These are phyloP conservation scores for Choristoneura fumiferana DNA, from an alignment of 1,140 invertebrate species.

Conservation along the genomic window DNA sequence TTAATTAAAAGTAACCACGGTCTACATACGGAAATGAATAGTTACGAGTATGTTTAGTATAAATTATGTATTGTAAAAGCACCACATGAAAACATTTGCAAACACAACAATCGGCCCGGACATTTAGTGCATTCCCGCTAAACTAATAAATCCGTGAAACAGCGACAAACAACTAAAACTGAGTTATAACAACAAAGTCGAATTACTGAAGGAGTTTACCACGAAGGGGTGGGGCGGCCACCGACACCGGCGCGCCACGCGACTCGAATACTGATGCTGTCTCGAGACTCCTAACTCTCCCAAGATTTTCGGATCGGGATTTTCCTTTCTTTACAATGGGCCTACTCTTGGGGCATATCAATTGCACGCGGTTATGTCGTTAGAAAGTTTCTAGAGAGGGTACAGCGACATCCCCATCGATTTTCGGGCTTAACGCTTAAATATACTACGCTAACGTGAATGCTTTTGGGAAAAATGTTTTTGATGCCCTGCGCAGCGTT, in stretches of 20 bases:
- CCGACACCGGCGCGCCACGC: constrained; percentile 60
- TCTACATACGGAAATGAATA: no score
- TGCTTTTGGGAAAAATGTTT: background rate
- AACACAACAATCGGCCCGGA: constrained; percentile 31
- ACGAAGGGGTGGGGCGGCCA: constrained; percentile 47
- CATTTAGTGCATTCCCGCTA: constrained; percentile 56
- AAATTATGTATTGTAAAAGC: no score
- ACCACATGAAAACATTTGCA: background rate
- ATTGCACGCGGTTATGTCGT: constrained; percentile 78
- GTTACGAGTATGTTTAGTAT: no score
- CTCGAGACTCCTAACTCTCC: constrained; percentile 62
- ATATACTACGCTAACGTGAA: constrained; percentile 26
- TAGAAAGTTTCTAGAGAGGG: constrained; percentile 72
- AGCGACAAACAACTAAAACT: constrained; percentile 74
- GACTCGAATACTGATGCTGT: constrained; percentile 68
- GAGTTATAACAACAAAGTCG: constrained; percentile 78
- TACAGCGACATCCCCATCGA: constrained; percentile 56
- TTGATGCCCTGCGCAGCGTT: background rate
- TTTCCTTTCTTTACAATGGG: constrained; percentile 78
- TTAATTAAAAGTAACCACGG: no score
- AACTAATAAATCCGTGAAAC: constrained; percentile 73
- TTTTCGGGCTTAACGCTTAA: constrained; percentile 60
- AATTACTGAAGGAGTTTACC: constrained; percentile 76
- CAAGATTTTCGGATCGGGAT: constrained; percentile 76
- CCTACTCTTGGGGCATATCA: constrained; percentile 77